phyloP scores from a whole-genome alignment of 1,140 invertebrate species.

The Pseudomyrmex sp. region DNA sequence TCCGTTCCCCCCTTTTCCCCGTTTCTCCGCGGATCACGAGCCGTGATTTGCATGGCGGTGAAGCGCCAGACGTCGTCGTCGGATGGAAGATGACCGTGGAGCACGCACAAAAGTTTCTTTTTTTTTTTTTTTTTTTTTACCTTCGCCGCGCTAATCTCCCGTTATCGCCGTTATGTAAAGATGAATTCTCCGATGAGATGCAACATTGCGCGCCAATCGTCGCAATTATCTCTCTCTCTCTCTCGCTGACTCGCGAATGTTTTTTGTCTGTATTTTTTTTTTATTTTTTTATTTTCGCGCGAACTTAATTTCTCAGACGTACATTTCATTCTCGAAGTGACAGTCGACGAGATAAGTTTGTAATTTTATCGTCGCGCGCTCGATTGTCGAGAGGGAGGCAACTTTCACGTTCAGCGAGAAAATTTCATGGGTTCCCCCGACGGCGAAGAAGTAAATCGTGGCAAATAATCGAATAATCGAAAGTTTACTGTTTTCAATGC shows the following conservation, averaged over 20 bases:
- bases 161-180: slow-evolving; percentile 5
- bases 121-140: neutral
- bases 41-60: slow-evolving; percentile 54
- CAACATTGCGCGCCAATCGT: neutral
- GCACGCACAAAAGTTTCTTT: slow-evolving; percentile 40
- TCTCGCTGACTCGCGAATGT: neutral
- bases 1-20: neutral
- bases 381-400: neutral
- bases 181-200: neutral
- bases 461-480: slow-evolving; percentile 68
- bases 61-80: slow-evolving; percentile 9
- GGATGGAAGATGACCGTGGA: slow-evolving; percentile 21
- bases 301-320: neutral
- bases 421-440: slow-evolving; percentile 32
- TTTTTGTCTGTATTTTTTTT: neutral
- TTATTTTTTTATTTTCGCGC: neutral
- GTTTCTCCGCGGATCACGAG: neutral
- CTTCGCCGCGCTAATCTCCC: neutral
- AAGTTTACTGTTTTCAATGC: slow-evolving; percentile 69
- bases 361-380: slow-evolving; percentile 15
- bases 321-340: neutral
- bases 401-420: slow-evolving; percentile 37
- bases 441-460: slow-evolving; percentile 34
- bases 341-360: slow-evolving; percentile 14
- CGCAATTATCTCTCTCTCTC: neutral